A percentile compares a stretch with the other conserved stretches of the same genome.
Evolutionary conservation across 2,888 invertebrate species (phyloP).

Genomic region (Blastobasis lacticolella): DNA sequence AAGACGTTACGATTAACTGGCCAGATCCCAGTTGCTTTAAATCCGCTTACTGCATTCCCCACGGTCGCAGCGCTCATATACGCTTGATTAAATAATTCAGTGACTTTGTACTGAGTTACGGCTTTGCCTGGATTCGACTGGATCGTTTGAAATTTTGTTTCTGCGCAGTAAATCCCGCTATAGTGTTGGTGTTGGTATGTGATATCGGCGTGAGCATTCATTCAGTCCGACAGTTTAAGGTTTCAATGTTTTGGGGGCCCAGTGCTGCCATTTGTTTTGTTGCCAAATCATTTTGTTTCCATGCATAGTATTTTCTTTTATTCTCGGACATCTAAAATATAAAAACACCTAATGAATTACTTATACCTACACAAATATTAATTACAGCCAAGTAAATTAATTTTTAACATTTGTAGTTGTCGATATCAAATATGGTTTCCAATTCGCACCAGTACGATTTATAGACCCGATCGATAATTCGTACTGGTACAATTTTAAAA

Average conservation of each 20-base stretch:
- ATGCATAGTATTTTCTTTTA: conserved; percentile 9
- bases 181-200: conserved; percentile 5
- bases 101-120: background rate
- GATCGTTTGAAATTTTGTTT: conserved; percentile 2
- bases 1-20: conserved; percentile 1
- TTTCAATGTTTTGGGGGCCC: too few species aligned
- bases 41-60: background rate
- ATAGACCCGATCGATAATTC: conserved; percentile 2
- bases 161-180: conserved; percentile 1
- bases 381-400: background rate
- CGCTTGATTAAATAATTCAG: background rate
- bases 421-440: background rate
- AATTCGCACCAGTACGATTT: conserved; percentile 3
- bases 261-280: background rate
- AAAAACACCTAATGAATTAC: background rate
- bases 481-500: conserved; percentile 2
- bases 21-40: background rate
- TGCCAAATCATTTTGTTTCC: conserved; percentile 5
- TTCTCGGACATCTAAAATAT: background rate
- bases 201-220: conserved; percentile 2
- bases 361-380: background rate
- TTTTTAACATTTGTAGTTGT: background rate
- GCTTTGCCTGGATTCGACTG: background rate
- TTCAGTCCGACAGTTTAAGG: conserved; percentile 3
- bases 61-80: background rate